Evolutionary conservation across 2,113 vertebrate genomes (phyloP), one percentile per base, ranked within the genome.

Genomic region (Phasianus colchicus): DNA sequence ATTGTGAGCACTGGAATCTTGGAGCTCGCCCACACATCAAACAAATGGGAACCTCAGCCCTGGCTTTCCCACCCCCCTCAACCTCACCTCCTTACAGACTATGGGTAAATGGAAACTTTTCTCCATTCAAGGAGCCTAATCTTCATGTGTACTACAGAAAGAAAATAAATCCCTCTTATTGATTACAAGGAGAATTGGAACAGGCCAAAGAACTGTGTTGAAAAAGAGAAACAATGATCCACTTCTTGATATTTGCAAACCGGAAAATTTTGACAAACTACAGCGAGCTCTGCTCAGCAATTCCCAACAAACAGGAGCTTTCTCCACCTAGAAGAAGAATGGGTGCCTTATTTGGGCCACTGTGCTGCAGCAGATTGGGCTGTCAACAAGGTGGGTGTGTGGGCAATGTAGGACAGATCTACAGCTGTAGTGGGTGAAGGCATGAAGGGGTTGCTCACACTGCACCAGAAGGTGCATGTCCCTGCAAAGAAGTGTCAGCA

Each of bases 151-250:
- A 57, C 58, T 45, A 65, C 82, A 81, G 70, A 95, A 83, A 94
- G 47, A 83, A 90, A 38, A 21, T 22, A 38, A 61, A 61, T 9
- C 36, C 47, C 58, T 30, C 54, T 73, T 90, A 78, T 48, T 90
- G 83, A 89, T 93, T 75, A 78, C 73, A 80, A 48, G 48, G 79
- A 75, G 81, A 92, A 94, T 2, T 72, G 92, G 77, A 81, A 45
- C 70, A 72, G 65, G 48, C 10, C 3, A 81, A 60, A 90, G 83
- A 93, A 86, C 57, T 70, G 61, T 1, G 1, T n/a, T 43, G 63
- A 70, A 60, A 84, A 64, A 70, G 69, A 95, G 73, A 75, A 86
- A 83, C 19, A 54, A 66, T 5, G 24, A 25, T 34, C 70, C 67
- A 36, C 19, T 38, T 47, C 42, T 69, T 34, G 32, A 4, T 1